phyloP scores from a whole-genome alignment of 2,113 vertebrate species.

The Anguilla japonica region DNA sequence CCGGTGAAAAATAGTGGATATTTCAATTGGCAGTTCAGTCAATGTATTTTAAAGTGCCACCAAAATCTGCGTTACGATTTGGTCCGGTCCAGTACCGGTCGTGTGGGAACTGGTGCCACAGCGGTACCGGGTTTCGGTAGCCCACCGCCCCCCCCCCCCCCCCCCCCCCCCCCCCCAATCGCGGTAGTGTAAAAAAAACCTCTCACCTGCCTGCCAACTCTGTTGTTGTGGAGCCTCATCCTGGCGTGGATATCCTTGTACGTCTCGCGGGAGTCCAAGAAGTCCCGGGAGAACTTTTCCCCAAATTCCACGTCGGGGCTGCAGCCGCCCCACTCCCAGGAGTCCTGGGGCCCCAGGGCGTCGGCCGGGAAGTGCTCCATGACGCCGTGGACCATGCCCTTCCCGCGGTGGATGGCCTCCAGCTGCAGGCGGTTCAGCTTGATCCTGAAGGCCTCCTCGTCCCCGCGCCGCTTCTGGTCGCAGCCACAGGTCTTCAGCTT shows the following conservation, averaged over 20 bases:
- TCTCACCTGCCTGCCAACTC: constrained; percentile 95
- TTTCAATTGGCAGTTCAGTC: too few relatives aligned
- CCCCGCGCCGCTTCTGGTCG: constrained; percentile 85
- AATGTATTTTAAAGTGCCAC: too few relatives aligned
- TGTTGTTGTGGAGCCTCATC: constrained; percentile 98
- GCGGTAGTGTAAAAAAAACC: background rate
- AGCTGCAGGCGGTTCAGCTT: constrained; percentile 92
- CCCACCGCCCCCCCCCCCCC: background rate
- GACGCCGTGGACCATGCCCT: constrained; percentile 94
- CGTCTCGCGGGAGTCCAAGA: constrained; percentile 93
- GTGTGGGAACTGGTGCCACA: too few relatives aligned
- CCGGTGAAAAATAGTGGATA: too few relatives aligned
- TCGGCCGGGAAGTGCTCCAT: constrained; percentile 86
- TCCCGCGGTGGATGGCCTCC: constrained; percentile 92
- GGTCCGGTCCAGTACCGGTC: too few relatives aligned
- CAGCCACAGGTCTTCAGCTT: constrained; percentile 93
- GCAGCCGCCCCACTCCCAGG: constrained; percentile 99
- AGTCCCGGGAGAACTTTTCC: constrained; percentile 95
- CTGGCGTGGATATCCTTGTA: constrained; percentile 95
- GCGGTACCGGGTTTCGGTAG: background rate
- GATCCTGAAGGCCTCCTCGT: constrained; percentile 90
- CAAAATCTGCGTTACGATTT: too few relatives aligned
- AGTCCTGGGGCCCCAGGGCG: constrained; percentile 85
- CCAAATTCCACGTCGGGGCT: constrained; percentile 96
- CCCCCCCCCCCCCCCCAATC: background rate